Percentiles rank a stretch among this genome's conserved stretches.
Conservation (phyloP, 2,113 vertebrate genomes). For the Trogon surrucura region DNA sequence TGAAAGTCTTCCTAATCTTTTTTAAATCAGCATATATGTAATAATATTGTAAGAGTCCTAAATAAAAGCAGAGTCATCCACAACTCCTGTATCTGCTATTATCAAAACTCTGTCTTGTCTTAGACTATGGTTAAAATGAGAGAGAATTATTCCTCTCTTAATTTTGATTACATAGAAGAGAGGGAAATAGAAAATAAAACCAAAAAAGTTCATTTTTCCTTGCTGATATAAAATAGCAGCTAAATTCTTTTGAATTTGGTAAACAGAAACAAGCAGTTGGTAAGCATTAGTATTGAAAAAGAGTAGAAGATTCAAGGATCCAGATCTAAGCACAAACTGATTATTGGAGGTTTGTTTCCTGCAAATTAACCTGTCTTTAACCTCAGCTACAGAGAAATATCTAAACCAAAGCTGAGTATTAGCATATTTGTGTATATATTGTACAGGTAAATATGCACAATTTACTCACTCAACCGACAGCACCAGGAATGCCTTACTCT, state of each 20-base stretch:
- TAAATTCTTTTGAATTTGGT: neutral
- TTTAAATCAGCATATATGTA: neutral
- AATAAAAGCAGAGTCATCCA: neutral
- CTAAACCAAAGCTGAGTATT: neutral
- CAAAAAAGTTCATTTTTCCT: neutral
- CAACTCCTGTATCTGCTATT: neutral
- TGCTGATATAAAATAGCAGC: fast-evolving
- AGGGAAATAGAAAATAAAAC: neutral
- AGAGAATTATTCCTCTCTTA: neutral
- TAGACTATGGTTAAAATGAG: neutral
- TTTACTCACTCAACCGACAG: neutral
- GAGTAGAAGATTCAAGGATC: neutral
- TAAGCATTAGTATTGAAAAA: neutral
- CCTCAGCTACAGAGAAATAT: neutral
- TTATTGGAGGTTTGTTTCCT: neutral
- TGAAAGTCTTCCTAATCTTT: neutral
- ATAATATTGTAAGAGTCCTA: neutral
- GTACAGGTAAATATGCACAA: neutral
- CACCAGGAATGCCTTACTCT: neutral
- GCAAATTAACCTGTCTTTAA: neutral
- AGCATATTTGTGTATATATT: neutral
- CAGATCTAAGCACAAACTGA: neutral
- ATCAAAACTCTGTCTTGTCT: neutral
- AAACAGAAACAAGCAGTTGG: neutral
- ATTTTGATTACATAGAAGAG: neutral